Conservation (phyloP, 53 echinoderm and acorn worm species). For the Paracentrotus lividus region DNA sequence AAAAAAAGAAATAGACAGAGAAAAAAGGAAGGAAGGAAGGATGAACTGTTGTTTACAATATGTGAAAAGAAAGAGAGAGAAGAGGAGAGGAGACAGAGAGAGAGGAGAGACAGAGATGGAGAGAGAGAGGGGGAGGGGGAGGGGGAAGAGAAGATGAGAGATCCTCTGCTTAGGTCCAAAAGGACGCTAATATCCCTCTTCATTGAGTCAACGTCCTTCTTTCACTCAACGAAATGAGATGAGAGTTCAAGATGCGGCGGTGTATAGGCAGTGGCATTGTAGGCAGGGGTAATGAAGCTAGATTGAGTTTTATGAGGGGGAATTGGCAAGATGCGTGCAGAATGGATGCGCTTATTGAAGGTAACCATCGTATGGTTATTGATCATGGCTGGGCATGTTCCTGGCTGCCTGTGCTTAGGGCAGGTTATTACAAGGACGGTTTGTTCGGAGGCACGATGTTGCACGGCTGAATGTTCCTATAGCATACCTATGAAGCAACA, state of each 20-base stretch:
- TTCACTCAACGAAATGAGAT: too few relatives aligned
- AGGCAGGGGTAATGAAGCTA: conserved; percentile 41
- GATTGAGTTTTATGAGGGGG: conserved; percentile 61
- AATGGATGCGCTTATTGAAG: conserved; percentile 56
- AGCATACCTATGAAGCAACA: neutral
- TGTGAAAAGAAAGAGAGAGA: neutral
- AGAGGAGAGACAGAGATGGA: neutral
- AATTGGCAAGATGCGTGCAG: conserved; percentile 22
- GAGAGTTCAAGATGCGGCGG: conserved; percentile 27
- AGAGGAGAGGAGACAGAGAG: neutral
- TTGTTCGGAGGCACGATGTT: neutral
- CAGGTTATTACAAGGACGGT: conserved; percentile 1
- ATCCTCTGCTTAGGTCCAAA: too few relatives aligned
- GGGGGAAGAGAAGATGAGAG: neutral
- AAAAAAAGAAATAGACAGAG: neutral
- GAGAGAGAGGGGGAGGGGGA: neutral
- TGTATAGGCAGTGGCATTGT: conserved; percentile 40
- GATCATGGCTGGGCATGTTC: conserved; percentile 17
- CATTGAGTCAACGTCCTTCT: too few relatives aligned
- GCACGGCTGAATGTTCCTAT: neutral
- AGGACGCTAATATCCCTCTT: too few relatives aligned
- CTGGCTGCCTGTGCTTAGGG: neutral
- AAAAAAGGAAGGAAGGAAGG: neutral
- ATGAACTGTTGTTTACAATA: too few relatives aligned
- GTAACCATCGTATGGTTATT: conserved; percentile 53